phyloP scores from a whole-genome alignment of 2,113 vertebrate species.

The Bubo bubo region DNA sequence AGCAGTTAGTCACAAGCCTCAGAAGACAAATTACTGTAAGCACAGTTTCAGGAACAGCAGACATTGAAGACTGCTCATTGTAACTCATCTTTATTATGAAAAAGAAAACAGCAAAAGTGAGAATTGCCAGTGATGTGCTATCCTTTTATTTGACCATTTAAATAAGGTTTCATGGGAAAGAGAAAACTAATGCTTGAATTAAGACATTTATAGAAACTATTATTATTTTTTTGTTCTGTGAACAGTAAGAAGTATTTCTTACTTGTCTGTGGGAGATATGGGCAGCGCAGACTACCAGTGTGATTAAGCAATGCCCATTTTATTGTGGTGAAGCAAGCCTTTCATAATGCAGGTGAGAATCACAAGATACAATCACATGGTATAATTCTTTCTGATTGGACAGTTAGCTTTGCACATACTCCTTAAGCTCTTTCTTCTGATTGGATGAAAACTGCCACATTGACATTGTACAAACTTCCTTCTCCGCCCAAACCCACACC shows the following conservation, averaged over 20 bases:
- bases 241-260: background rate
- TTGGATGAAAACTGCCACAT: too few relatives aligned
- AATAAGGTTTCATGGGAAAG: background rate
- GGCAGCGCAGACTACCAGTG: too few relatives aligned
- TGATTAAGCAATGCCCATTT: too few relatives aligned
- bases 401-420: too few relatives aligned
- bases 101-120: background rate
- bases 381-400: too few relatives aligned
- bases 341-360: too few relatives aligned
- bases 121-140: background rate
- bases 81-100: constrained; percentile 31
- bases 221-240: background rate
- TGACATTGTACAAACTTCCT: too few relatives aligned
- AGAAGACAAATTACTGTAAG: constrained; percentile 30
- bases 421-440: too few relatives aligned
- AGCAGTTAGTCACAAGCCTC: constrained; percentile 21
- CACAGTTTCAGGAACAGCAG: background rate
- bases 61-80: background rate
- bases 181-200: background rate
- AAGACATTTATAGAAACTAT: background rate
- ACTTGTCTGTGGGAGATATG: background rate
- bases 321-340: too few relatives aligned
- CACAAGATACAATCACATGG: too few relatives aligned
- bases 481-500: too few relatives aligned
- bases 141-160: background rate